Evolutionary conservation across 2,113 vertebrate genomes (phyloP).

Genomic region (Sphaerodactylus townsendi): DNA sequence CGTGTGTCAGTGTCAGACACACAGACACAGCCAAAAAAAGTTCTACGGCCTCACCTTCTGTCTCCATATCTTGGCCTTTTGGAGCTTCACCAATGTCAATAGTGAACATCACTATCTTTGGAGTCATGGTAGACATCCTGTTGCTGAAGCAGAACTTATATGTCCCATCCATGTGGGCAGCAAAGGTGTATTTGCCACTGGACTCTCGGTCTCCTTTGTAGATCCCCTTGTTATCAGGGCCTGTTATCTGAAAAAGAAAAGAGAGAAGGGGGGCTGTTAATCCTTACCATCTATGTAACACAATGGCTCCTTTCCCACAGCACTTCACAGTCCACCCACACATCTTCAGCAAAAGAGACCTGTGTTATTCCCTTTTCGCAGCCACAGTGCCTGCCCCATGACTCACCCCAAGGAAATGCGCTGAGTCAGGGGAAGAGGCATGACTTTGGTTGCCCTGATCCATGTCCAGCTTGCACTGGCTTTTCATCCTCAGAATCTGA

Average conservation of each 20-base stretch:
- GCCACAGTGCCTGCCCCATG: no score
- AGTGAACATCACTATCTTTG: constrained; percentile 99
- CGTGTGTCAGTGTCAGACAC: not conserved
- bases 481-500: no score
- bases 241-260: constrained; percentile 84
- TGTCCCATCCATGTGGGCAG: constrained; percentile 96
- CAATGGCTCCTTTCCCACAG: not conserved
- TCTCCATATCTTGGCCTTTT: constrained; percentile 96
- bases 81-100: constrained; percentile 98
- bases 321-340: not conserved
- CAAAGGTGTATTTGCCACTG: constrained; percentile 97
- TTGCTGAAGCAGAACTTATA: constrained; percentile 99
- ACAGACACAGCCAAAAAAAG: not conserved
- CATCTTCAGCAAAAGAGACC: not conserved
- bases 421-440: no score
- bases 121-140: constrained; percentile 99
- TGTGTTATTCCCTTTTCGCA: no score
- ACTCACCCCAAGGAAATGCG: no score
- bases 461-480: no score
- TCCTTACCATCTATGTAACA: not conserved
- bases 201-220: constrained; percentile 98
- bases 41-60: constrained; percentile 84
- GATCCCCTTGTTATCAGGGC: constrained; percentile 95
- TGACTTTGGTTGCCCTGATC: no score
- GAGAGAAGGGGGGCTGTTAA: not conserved